These are phyloP conservation scores for Hypomecis punctinalis DNA, from an alignment of 2,888 invertebrate genomes.

Conservation along the genomic window DNA sequence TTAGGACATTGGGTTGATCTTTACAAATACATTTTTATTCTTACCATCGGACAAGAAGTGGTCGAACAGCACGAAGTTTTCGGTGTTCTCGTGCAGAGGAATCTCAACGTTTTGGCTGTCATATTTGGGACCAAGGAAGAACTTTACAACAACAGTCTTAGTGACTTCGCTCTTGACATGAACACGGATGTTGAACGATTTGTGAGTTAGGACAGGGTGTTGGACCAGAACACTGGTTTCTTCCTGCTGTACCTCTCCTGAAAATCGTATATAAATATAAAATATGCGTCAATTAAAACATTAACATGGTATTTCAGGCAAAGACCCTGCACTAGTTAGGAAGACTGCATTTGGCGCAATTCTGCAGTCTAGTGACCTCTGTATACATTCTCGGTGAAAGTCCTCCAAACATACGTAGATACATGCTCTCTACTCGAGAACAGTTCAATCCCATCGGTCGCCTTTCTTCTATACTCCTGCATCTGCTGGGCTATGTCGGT, in stretches of 20 bases:
- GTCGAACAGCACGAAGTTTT: constrained; percentile 86
- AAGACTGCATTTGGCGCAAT: no score
- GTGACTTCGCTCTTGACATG: constrained; percentile 84
- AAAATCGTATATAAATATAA: constrained; percentile 23
- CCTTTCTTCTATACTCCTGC: no score
- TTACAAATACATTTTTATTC: constrained; percentile 39
- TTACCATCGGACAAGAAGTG: constrained; percentile 82
- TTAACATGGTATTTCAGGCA: no score
- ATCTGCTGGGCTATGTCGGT: no score
- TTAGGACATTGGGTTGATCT: no score
- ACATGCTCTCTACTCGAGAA: no score
- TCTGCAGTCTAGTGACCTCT: no score
- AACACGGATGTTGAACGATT: constrained; percentile 87
- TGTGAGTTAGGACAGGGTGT: constrained; percentile 89
- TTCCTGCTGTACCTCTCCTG: constrained; percentile 63
- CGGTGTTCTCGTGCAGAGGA: constrained; percentile 80
- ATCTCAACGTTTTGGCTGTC: constrained; percentile 83
- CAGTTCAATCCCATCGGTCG: no score
- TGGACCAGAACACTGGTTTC: constrained; percentile 84
- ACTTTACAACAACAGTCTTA: constrained; percentile 82
- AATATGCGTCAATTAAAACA: no score
- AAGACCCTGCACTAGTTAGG: no score
- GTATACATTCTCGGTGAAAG: no score
- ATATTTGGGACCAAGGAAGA: constrained; percentile 89
- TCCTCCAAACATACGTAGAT: no score